phyloP scores from a whole-genome alignment of 2,797 vertebrate genomes.

The Pangasius larnaudii region DNA sequence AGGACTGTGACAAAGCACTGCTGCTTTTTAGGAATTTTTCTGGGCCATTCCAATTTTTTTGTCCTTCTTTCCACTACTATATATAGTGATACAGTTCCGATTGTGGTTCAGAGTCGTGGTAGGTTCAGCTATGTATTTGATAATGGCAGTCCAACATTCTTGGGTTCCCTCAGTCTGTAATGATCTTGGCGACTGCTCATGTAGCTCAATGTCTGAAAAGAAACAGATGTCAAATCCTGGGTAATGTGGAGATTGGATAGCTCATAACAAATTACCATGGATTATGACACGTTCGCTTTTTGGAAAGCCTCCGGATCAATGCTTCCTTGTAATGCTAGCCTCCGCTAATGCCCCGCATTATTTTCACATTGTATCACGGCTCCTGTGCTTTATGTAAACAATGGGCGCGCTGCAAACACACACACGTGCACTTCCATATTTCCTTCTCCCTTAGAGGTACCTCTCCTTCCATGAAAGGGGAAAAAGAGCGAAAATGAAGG shows the following conservation, averaged over 20 bases:
- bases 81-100: neutral
- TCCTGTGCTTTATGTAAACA: constrained; percentile 60
- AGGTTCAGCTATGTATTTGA: neutral
- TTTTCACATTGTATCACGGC: constrained; percentile 67
- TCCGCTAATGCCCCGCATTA: constrained; percentile 63
- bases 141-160: constrained; percentile 12
- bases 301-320: constrained; percentile 63
- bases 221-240: constrained; percentile 74
- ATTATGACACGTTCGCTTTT: constrained; percentile 59
- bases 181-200: neutral
- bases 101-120: neutral
- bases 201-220: constrained; percentile 58
- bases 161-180: constrained; percentile 5
- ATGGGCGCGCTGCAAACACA: neutral
- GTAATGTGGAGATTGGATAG: constrained; percentile 61
- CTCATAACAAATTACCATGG: constrained; percentile 67
- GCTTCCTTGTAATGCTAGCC: constrained; percentile 61
- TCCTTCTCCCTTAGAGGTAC: constrained; percentile 3
- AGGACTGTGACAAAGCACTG: neutral
- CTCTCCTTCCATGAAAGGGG: constrained; percentile 38
- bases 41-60: neutral
- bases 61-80: neutral
- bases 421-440: neutral
- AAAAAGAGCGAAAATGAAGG: neutral
- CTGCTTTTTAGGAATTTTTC: neutral